phyloP scores from a whole-genome alignment of 2,888 invertebrate species.

The Eupithecia tripunctaria region DNA sequence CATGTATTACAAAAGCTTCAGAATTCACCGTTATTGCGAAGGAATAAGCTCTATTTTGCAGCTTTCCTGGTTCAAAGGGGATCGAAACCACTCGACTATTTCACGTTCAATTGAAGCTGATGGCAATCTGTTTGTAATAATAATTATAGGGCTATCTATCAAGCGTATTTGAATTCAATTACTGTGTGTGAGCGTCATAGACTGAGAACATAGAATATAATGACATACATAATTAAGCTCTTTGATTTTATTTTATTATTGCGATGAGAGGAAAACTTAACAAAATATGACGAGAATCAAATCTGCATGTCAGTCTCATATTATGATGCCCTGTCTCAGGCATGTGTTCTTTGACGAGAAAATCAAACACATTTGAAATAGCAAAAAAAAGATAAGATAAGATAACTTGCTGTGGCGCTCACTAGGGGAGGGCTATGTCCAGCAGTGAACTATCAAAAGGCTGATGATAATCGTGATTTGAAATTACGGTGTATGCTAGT shows the following conservation, averaged over 20 bases:
- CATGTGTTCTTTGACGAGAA: not conserved
- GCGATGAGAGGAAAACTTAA: not conserved
- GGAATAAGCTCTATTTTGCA: slow-evolving; percentile 25
- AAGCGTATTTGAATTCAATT: slow-evolving; percentile 8
- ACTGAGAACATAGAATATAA: not conserved
- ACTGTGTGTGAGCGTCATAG: not conserved
- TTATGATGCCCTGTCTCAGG: not conserved
- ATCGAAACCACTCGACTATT: slow-evolving; percentile 22
- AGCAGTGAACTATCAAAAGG: no score
- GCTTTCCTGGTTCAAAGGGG: slow-evolving; percentile 17
- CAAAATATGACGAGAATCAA: not conserved
- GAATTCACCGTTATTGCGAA: slow-evolving; percentile 31
- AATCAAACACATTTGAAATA: slow-evolving; percentile 1
- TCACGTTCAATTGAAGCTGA: slow-evolving; percentile 30
- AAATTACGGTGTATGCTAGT: not conserved
- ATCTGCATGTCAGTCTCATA: not conserved
- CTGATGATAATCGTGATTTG: no score
- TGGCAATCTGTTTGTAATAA: slow-evolving; percentile 22
- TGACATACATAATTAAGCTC: not conserved
- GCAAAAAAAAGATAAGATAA: no score
- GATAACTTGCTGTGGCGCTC: no score
- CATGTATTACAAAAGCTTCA: slow-evolving; percentile 38
- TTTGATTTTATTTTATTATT: not conserved
- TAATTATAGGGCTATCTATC: slow-evolving; percentile 26
- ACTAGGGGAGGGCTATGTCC: no score